A percentile compares a stretch with the other conserved stretches of the same genome.
Conservation (phyloP, 2,113 vertebrate genomes). For the Carassius gibelio region DNA sequence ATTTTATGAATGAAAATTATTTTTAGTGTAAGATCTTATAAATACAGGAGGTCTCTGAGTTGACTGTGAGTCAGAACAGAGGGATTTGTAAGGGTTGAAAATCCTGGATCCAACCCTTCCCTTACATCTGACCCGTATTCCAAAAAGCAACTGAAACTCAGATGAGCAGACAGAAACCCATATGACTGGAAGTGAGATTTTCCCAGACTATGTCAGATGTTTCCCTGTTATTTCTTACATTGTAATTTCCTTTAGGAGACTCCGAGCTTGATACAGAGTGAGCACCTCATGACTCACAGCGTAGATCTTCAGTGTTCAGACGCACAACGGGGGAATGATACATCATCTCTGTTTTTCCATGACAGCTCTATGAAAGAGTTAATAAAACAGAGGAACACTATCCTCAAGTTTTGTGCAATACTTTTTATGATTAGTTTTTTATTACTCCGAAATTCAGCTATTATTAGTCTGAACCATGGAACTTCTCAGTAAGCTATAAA, state of each 20-base stretch:
- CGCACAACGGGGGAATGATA: background rate
- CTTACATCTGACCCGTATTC: background rate
- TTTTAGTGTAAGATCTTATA: background rate
- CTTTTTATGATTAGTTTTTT: background rate
- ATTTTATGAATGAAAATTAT: background rate
- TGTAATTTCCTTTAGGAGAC: background rate
- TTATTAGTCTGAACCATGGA: background rate
- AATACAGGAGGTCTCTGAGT: background rate
- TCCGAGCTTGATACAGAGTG: slow-evolving; percentile 2
- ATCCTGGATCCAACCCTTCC: background rate
- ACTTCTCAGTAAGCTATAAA: background rate
- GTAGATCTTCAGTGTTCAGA: background rate
- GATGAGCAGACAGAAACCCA: slow-evolving; percentile 40
- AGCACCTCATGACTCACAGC: slow-evolving; percentile 50
- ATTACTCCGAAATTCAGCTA: background rate
- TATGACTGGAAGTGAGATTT: background rate
- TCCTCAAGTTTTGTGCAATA: background rate
- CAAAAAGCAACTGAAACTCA: slow-evolving; percentile 32
- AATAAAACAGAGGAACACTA: background rate
- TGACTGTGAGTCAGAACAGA: background rate
- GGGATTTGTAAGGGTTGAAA: background rate
- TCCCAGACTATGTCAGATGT: slow-evolving; percentile 30
- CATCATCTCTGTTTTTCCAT: slow-evolving; percentile 39
- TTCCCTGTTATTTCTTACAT: background rate
- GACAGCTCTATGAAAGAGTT: slow-evolving; percentile 8